Conservation (phyloP, 2,888 invertebrate species). For the Pseudeuparius sepicola region DNA sequence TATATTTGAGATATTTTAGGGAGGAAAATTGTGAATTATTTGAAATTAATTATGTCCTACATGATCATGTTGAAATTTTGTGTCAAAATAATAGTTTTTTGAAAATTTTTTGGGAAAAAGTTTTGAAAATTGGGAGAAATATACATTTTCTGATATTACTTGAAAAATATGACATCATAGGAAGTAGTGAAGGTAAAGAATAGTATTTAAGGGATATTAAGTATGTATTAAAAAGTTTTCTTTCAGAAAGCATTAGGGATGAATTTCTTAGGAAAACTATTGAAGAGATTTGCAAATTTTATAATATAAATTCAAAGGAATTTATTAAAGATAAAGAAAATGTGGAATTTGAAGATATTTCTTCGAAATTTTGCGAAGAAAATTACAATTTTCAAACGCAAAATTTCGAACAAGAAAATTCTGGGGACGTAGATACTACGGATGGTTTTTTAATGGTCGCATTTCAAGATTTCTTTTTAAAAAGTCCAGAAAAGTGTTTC, state of each 20-base stretch:
- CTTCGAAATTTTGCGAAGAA: too few relatives aligned
- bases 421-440: too few relatives aligned
- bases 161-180: constrained; percentile 30
- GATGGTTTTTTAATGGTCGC: constrained; percentile 41
- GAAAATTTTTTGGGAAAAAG: constrained; percentile 29
- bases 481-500: constrained; percentile 11
- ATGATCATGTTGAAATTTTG: constrained; percentile 23
- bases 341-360: not conserved
- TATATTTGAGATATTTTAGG: not conserved
- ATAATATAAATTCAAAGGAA: constrained; percentile 11
- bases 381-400: too few relatives aligned
- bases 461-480: constrained; percentile 36
- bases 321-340: constrained; percentile 10
- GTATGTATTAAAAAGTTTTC: too few relatives aligned
- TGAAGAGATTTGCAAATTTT: constrained; percentile 28
- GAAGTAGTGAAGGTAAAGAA: constrained; percentile 24
- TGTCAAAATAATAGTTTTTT: constrained; percentile 29
- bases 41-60: constrained; percentile 20
- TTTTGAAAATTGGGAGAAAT: constrained; percentile 35
- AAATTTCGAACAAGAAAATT: too few relatives aligned
- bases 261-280: constrained; percentile 31
- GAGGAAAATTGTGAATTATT: constrained; percentile 1
- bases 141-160: constrained; percentile 33
- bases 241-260: constrained; percentile 33
- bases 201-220: too few relatives aligned